These are phyloP conservation scores for Porites evermanni DNA, from an alignment of 92 coral and sea anemone species.

Conservation along the genomic window DNA sequence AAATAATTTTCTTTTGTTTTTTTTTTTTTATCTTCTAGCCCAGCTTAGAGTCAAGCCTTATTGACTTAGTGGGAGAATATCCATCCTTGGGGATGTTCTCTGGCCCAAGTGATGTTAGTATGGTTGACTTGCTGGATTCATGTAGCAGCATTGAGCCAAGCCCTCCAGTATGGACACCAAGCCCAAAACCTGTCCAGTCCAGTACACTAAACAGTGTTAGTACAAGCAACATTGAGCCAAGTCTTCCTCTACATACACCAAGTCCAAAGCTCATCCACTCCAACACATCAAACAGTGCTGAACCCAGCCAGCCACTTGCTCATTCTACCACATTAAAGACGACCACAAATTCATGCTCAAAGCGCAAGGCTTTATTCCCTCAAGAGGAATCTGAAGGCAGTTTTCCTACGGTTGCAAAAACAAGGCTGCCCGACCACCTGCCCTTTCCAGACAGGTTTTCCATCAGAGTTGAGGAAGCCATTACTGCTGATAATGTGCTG, in stretches of 20 bases:
- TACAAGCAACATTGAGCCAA: not conserved
- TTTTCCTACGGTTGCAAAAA: constrained; percentile 7
- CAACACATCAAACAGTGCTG: not conserved
- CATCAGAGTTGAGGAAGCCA: constrained; percentile 21
- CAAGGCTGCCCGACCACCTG: constrained; percentile 24
- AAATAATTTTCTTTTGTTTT: not conserved
- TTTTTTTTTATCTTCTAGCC: not conserved
- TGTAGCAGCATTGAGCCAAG: not conserved
- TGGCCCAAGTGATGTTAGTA: constrained; percentile 6
- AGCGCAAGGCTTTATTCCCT: constrained; percentile 10
- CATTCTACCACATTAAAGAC: not conserved
- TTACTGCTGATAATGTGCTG: constrained; percentile 10
- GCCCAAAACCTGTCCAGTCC: too few relatives aligned
- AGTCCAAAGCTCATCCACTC: not conserved
- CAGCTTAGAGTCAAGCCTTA: constrained; percentile 1
- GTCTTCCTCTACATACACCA: not conserved
- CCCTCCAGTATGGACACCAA: too few relatives aligned
- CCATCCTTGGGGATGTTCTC: constrained; percentile 16
- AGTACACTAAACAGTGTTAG: too few relatives aligned
- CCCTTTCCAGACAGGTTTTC: constrained; percentile 33
- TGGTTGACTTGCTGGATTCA: not conserved
- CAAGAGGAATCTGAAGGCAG: constrained; percentile 16
- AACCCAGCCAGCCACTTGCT: not conserved
- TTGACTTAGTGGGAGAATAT: not conserved
- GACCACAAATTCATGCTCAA: constrained; percentile 4